Evolutionary conservation across 2,888 invertebrate species (phyloP).

Genomic region (Cyclophora punctaria): DNA sequence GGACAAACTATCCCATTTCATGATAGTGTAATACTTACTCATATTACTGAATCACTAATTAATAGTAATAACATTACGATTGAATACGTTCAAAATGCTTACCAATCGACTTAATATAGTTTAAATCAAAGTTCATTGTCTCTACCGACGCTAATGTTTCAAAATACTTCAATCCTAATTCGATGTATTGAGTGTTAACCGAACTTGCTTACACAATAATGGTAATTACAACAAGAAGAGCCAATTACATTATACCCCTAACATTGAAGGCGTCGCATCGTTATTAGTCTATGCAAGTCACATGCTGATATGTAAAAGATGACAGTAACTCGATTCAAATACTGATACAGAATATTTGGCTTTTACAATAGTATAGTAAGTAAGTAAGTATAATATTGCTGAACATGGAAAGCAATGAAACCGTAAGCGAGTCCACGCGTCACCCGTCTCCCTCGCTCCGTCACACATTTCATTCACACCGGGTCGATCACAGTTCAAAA

Average conservation of each 20-base stretch:
- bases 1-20: conserved; percentile 44
- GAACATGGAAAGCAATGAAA: conserved; percentile 49
- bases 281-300: conserved; percentile 65
- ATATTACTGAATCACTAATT: conserved; percentile 30
- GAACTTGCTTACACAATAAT: conserved; percentile 48
- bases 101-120: conserved; percentile 40
- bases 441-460: conserved; percentile 22
- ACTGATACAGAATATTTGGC: conserved; percentile 61
- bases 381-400: conserved; percentile 26
- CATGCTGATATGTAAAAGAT: conserved; percentile 71
- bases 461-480: conserved; percentile 38
- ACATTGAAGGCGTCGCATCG: conserved; percentile 47
- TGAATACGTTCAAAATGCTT: conserved; percentile 41
- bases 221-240: conserved; percentile 56
- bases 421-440: conserved; percentile 39
- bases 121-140: conserved; percentile 40
- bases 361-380: conserved; percentile 23
- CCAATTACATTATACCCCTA: conserved; percentile 41
- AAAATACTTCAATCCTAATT: conserved; percentile 54
- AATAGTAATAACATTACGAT: conserved; percentile 35
- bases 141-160: conserved; percentile 43
- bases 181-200: conserved; percentile 63
- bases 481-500: conserved; percentile 59
- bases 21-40: conserved; percentile 25
- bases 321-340: conserved; percentile 62